These are phyloP conservation scores for Apocrypta bakeri DNA, from an alignment of 1,140 invertebrate species.

Conservation along the genomic window DNA sequence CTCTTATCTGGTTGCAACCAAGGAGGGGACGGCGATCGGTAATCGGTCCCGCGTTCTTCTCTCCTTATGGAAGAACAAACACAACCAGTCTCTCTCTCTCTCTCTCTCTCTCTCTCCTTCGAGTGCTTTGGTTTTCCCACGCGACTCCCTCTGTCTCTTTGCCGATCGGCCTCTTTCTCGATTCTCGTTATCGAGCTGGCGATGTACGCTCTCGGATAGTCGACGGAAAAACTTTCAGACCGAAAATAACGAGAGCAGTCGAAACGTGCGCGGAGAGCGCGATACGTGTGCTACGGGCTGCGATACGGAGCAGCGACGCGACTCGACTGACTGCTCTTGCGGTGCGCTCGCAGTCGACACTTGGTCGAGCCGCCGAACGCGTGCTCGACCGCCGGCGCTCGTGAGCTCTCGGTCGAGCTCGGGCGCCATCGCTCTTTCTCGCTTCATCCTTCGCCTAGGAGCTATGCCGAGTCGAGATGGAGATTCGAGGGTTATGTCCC, in stretches of 20 bases:
- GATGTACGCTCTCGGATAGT: neutral
- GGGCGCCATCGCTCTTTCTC: neutral
- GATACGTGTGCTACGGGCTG: neutral
- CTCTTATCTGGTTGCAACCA: neutral
- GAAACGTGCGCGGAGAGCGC: neutral
- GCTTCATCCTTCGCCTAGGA: neutral
- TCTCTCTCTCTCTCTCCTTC: no score
- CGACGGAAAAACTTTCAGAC: neutral
- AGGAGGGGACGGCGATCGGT: neutral
- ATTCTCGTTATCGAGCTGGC: neutral
- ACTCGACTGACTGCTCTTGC: constrained; percentile 49
- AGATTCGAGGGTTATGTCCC: constrained; percentile 22
- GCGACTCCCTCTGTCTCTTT: neutral
- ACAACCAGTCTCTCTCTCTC: neutral
- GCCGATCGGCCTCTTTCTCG: neutral
- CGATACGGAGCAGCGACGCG: constrained; percentile 33
- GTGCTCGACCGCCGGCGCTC: constrained; percentile 22
- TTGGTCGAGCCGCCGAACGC: constrained; percentile 33
- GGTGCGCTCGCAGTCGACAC: constrained; percentile 47
- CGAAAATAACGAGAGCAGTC: neutral
- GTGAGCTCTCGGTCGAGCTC: constrained; percentile 11
- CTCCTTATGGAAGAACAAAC: neutral
- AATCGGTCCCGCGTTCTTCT: neutral
- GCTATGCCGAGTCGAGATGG: neutral
- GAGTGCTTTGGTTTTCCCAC: constrained; percentile 3